phyloP scores from a whole-genome alignment of 1,140 invertebrate species.

The Atta colombica region DNA sequence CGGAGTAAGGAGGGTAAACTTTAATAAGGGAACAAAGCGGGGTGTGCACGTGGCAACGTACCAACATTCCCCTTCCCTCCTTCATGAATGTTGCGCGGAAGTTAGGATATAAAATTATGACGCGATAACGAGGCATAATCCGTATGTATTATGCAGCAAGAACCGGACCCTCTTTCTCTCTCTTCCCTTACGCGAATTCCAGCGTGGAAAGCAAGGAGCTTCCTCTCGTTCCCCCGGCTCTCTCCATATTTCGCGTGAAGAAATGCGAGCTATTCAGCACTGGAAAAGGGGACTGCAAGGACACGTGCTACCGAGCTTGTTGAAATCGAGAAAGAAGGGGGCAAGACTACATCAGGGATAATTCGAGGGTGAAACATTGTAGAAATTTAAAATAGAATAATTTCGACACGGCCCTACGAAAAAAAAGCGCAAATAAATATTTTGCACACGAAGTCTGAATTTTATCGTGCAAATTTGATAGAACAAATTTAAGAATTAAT shows the following conservation, averaged over 20 bases:
- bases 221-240: neutral
- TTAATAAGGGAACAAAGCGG: slow-evolving; percentile 65
- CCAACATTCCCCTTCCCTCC: slow-evolving; percentile 42
- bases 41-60: slow-evolving; percentile 64
- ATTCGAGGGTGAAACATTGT: neutral
- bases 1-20: slow-evolving; percentile 33
- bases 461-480: neutral
- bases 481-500: neutral
- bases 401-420: neutral
- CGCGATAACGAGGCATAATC: slow-evolving; percentile 61
- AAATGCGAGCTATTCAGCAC: slow-evolving; percentile 64
- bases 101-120: slow-evolving; percentile 68
- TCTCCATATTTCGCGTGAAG: slow-evolving; percentile 29
- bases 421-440: neutral
- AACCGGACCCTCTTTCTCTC: neutral
- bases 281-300: slow-evolving; percentile 34
- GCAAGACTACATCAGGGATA: neutral
- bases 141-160: neutral
- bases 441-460: neutral
- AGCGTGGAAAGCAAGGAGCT: slow-evolving; percentile 37
- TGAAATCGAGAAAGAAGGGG: slow-evolving; percentile 12
- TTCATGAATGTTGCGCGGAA: slow-evolving; percentile 62
- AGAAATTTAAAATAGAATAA: neutral
- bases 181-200: slow-evolving; percentile 19
- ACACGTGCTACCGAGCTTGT: slow-evolving; percentile 44